Base-by-base conservation (phyloP, 2,888 invertebrate genomes). In the Athetis lepigone region DNA sequence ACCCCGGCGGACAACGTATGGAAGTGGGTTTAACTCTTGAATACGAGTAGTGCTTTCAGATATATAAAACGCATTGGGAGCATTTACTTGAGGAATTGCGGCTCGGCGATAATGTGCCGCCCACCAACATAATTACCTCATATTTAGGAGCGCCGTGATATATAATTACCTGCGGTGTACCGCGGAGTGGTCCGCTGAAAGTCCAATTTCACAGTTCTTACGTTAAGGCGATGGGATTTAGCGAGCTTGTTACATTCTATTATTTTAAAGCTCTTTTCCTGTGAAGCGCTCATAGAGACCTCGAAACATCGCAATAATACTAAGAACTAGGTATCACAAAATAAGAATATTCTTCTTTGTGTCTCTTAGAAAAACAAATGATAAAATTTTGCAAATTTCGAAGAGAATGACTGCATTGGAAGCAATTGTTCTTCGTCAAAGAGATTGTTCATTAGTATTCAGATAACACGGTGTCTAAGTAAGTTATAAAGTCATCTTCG, bases 171-270 rank as follows among this genome's bases (percentile, higher is more conserved):
- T 66, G 29, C 54, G 43, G 58, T 56, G 59, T 57, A 37, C 54
- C 37, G 25, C 58, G 42, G 43, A 65, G 27, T 59, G 65, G 63
- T 43, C 52, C 66, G 61, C 75, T 78, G 80, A 80, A 84, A 85
- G 81, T 88, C 82, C 90, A 89, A 91, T 91, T 91, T 90, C 87
- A 88, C 89, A 89, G 87, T 83, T 88, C 86, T 88, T 87, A 87
- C 81, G 86, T 81, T 88, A 90, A 91, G 90, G 81, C 87, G 88
- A 87, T 89, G 75, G 77, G 86, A 85, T 88, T 87, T 85, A 81
- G 82, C 70, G 82, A 85, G 85, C 79, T 87, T 87, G 87, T 86
- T 84, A 86, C 78, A 79, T 86, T 86, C 85, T 85, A 88, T 88
- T 86, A 87, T 88, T 88, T 86, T 87, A 83, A 87, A 87, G 82